Evolutionary conservation across 1,140 invertebrate species (phyloP).

Genomic region (Lordiphosa mommai): DNA sequence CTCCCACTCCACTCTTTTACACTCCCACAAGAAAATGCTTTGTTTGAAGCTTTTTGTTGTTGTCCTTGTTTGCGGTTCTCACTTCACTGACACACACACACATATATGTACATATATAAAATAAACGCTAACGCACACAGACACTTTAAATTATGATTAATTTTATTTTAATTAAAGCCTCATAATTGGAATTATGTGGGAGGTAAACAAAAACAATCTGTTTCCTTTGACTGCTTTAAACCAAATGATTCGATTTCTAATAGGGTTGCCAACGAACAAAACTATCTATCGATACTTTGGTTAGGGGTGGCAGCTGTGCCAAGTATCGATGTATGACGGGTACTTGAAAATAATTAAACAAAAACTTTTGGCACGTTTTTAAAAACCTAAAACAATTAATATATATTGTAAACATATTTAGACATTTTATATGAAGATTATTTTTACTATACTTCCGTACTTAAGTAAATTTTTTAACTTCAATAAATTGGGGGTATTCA

Average conservation of each 20-base stretch:
- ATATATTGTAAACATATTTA: no score
- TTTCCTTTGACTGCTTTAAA: constrained; percentile 8
- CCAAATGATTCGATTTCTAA: background rate
- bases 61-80: constrained; percentile 8
- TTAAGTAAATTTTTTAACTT: no score
- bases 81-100: background rate
- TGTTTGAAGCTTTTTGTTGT: constrained; percentile 10
- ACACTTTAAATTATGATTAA: constrained; percentile 1
- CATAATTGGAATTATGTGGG: constrained; percentile 4
- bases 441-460: no score
- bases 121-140: background rate
- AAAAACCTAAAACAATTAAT: no score
- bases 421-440: no score
- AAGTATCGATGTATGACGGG: no score
- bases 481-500: no score
- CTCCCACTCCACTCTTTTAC: constrained; percentile 21
- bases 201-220: constrained; percentile 11
- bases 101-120: background rate
- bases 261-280: no score
- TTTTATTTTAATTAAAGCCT: constrained; percentile 6
- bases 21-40: constrained; percentile 9
- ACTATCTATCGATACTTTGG: no score
- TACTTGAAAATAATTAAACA: no score
- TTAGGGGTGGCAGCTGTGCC: no score
- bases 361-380: no score